phyloP scores from a whole-genome alignment of 2,888 invertebrate genomes.

The Tipula unca region DNA sequence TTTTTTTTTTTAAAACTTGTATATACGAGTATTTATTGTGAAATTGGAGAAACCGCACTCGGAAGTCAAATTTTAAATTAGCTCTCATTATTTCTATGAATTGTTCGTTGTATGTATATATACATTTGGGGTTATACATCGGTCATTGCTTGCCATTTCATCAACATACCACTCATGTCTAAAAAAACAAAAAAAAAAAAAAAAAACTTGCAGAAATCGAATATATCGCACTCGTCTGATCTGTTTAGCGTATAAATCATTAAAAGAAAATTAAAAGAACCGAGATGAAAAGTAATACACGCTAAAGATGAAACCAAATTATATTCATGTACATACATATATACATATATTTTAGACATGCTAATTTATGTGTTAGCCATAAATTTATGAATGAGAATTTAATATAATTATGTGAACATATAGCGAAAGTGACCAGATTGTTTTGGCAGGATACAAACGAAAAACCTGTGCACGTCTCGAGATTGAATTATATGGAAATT shows the following conservation, averaged over 20 bases:
- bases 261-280: background rate
- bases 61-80: background rate
- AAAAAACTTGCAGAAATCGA: background rate
- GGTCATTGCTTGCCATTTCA: background rate
- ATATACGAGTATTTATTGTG: background rate
- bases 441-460: too few relatives aligned
- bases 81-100: background rate
- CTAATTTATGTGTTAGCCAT: background rate
- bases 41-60: background rate
- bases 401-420: background rate
- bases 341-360: background rate
- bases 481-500: too few relatives aligned
- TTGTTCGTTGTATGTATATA: background rate
- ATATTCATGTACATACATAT: too few relatives aligned
- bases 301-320: background rate
- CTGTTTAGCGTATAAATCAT: background rate
- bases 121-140: background rate
- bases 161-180: background rate
- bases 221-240: background rate
- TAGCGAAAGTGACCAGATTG: background rate
- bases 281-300: background rate
- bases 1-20: background rate
- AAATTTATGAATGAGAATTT: background rate
- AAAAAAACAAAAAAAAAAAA: background rate
- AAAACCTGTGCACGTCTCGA: too few relatives aligned